Evolutionary conservation across 1,140 invertebrate species (phyloP), one percentile per base, ranked within the genome.

Genomic region (Euschistus heros): DNA sequence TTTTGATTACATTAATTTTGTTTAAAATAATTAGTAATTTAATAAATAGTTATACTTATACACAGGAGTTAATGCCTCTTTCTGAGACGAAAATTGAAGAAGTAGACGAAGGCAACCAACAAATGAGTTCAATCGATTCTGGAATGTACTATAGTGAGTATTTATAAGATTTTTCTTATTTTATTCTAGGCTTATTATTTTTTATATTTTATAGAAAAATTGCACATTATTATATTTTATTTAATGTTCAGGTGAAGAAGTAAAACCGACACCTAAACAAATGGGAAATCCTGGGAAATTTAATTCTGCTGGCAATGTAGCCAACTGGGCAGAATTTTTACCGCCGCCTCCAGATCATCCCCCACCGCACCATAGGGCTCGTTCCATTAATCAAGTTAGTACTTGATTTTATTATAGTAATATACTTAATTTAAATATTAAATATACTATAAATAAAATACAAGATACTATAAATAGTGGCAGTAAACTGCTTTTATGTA

Each of bases 111-210:
- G 30, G 30, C 2, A 57, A 66, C n/a, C 54, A 66, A 61, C 44
- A 57, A 57, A 57, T 57, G 54, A 57, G 54, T 14, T 57, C 54
- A 6, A 66, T 44, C 37, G 64, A 66, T 33, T 37, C 64, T n/a
- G 66, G 62, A n/a, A 52, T 67, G 20, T 67, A 67, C 42, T 67
- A 64, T 46, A 66, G 68, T 69, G 65, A 62, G 64, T 54, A 27
- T 57, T 44, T 20, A 27, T n/a, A n/a, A n/a, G n/a, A n/a, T n/a
- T n/a, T n/a, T n/a, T n/a, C n/a, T n/a, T n/a, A n/a, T n/a, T n/a
- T n/a, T n/a, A n/a, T n/a, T n/a, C n/a, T n/a, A n/a, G n/a, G n/a
- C n/a, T n/a, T n/a, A n/a, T n/a, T n/a, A n/a, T n/a, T n/a, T n/a
- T n/a, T n/a, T 37, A 37, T 10, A 2, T 6, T 37, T 37, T 10